Evolutionary conservation across 1,140 invertebrate genomes (phyloP).

Genomic region (Atta texana): DNA sequence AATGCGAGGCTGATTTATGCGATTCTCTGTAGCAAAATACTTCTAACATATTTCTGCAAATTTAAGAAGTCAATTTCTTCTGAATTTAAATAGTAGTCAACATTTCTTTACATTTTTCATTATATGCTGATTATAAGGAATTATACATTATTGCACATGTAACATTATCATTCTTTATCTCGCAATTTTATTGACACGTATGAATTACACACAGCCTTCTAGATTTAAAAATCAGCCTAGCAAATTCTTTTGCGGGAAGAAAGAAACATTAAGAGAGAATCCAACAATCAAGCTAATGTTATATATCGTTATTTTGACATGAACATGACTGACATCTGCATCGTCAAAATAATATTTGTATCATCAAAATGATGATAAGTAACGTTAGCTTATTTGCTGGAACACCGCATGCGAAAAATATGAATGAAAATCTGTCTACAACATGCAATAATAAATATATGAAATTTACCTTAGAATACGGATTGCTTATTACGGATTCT

Average conservation of each 20-base stretch:
- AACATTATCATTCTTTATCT: constrained; percentile 38
- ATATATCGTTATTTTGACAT: too few relatives aligned
- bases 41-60: constrained; percentile 5
- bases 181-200: constrained; percentile 20
- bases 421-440: constrained; percentile 76
- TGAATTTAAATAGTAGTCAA: constrained; percentile 25
- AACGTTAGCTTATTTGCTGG: too few relatives aligned
- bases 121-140: not conserved
- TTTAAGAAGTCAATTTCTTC: constrained; percentile 8
- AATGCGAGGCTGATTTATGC: constrained; percentile 72
- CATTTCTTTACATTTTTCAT: constrained; percentile 41
- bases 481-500: constrained; percentile 69
- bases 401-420: constrained; percentile 52
- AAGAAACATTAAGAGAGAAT: constrained; percentile 24
- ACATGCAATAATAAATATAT: constrained; percentile 77
- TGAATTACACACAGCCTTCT: constrained; percentile 68
- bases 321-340: too few relatives aligned
- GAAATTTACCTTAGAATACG: constrained; percentile 72
- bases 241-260: constrained; percentile 40
- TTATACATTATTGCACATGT: constrained; percentile 38
- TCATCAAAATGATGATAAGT: too few relatives aligned
- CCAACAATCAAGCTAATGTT: not conserved
- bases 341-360: too few relatives aligned
- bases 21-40: constrained; percentile 64
- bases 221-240: constrained; percentile 74